phyloP scores from a whole-genome alignment of 2,797 vertebrate species.

The Benthosema pterotum region DNA sequence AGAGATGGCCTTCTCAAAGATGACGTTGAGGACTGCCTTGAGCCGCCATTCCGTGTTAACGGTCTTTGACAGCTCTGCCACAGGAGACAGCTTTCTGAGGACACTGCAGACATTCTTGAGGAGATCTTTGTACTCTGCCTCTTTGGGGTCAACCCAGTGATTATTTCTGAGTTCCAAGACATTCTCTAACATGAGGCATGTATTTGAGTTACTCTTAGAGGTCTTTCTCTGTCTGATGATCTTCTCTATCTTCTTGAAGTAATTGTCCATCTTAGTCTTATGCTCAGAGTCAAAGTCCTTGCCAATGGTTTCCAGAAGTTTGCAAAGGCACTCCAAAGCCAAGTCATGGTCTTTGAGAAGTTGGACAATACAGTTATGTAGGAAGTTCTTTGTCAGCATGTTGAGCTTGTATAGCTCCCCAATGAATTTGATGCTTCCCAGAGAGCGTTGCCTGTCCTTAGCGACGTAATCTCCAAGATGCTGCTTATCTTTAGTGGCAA shows the following conservation, averaged over 20 bases:
- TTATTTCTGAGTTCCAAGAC: slow-evolving; percentile 92
- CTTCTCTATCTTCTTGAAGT: slow-evolving; percentile 96
- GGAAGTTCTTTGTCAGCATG: slow-evolving; percentile 97
- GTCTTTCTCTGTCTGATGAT: slow-evolving; percentile 98
- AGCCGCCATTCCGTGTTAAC: too few species aligned
- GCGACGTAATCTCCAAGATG: slow-evolving; percentile 90
- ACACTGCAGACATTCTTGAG: too few species aligned
- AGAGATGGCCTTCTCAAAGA: too few species aligned
- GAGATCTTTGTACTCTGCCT: too few species aligned
- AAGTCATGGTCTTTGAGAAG: slow-evolving; percentile 97
- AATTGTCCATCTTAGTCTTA: slow-evolving; percentile 98
- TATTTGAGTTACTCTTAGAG: slow-evolving; percentile 82
- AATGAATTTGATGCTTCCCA: slow-evolving; percentile 99
- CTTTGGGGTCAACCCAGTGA: too few species aligned
- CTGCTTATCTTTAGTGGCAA: slow-evolving; percentile 91
- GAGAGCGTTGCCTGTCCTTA: slow-evolving; percentile 89
- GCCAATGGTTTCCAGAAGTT: slow-evolving; percentile 94
- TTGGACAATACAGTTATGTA: slow-evolving; percentile 98
- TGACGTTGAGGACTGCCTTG: too few species aligned
- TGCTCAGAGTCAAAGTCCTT: slow-evolving; percentile 94
- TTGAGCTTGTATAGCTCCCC: slow-evolving; percentile 98
- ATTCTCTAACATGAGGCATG: slow-evolving; percentile 97
- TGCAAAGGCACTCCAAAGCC: slow-evolving; percentile 94
- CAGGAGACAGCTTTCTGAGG: too few species aligned
- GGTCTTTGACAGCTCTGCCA: too few species aligned